Evolutionary conservation across 2,797 vertebrate genomes (phyloP), one percentile per base, ranked within the genome.

Genomic region (Oreonectes daqikongensis): DNA sequence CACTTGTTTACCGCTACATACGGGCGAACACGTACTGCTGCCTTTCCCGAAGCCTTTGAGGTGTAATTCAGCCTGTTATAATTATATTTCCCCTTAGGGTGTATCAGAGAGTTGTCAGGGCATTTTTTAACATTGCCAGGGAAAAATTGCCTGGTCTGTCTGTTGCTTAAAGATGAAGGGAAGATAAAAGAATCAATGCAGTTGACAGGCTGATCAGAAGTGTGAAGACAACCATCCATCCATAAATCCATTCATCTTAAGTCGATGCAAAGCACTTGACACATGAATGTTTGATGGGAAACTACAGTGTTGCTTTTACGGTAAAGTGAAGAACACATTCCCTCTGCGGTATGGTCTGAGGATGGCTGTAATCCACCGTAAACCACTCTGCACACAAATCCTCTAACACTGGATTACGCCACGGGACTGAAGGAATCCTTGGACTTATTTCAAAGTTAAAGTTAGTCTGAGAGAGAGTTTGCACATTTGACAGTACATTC

Each of bases 381-480:
- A 77, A 77, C 55, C 28, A 26, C 42, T 75, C 64, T 38, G 1
- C 60, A 30, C 75, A 52, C 65, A 69, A 77, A 77, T 77, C 75
- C 75, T 38, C 75, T 69, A 69, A 26, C 74, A 69, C 42, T 26
- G 69, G 74, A 77, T 77, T 77, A 77, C 10, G 38, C 6, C 4
- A 40, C 40, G 38, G 15, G 22, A 76, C 40, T 40, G 17, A 44
- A 67, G 61, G 26, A 26, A 35, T 68, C n/a, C 0, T 11, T 50
- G 53, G 65, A 69, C 55, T 60, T 26, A 69, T 66, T 50, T 61
- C 20, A 69, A 61, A 38, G 44, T 57, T 75, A 55, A 68, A 46
- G 26, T 46, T 66, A 57, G 26, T 14, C n/a, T 38, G 40, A 40
- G 65, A 76, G 61, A 50, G 55, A 28, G 42, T 24, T 69, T 28